Percentiles rank a stretch among this genome's conserved stretches.
These are phyloP conservation scores for Platyura marginata DNA, from an alignment of 1,140 invertebrate genomes.

Conservation along the genomic window DNA sequence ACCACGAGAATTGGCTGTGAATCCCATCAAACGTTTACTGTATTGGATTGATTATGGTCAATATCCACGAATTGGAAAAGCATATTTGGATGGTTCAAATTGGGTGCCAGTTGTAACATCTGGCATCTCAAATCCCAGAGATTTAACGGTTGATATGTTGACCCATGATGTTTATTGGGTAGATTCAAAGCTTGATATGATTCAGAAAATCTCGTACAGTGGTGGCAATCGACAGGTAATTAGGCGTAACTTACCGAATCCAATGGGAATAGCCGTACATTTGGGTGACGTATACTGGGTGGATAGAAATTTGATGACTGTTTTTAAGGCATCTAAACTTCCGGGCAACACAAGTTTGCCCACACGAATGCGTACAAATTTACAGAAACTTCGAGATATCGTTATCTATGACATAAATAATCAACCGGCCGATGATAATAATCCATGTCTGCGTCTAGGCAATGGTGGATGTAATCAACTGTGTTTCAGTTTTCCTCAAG, in stretches of 20 bases:
- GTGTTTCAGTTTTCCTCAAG: constrained; percentile 78
- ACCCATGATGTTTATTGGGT: constrained; percentile 97
- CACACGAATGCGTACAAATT: constrained; percentile 55
- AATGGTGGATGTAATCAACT: constrained; percentile 83
- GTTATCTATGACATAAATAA: constrained; percentile 75
- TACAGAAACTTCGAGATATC: constrained; percentile 71
- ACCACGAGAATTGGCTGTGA: constrained; percentile 85
- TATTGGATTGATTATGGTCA: constrained; percentile 99
- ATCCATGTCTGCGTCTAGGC: constrained; percentile 53
- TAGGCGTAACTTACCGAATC: constrained; percentile 77
- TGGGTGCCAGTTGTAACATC: constrained; percentile 76
- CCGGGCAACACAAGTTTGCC: constrained; percentile 47
- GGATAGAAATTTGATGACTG: constrained; percentile 76
- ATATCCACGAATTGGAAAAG: constrained; percentile 83
- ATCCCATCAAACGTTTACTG: constrained; percentile 79
- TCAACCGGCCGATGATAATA: constrained; percentile 62
- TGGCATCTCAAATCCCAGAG: constrained; percentile 78
- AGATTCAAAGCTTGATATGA: constrained; percentile 81
- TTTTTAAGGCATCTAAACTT: constrained; percentile 70
- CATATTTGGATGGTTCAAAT: constrained; percentile 74
- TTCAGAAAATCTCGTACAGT: constrained; percentile 70
- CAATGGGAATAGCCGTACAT: constrained; percentile 82
- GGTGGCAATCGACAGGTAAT: constrained; percentile 69
- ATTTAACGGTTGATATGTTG: constrained; percentile 82
- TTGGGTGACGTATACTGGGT: constrained; percentile 85